Evolutionary conservation across 2,797 vertebrate genomes (phyloP).

Genomic region (Bradypodion pumilum): DNA sequence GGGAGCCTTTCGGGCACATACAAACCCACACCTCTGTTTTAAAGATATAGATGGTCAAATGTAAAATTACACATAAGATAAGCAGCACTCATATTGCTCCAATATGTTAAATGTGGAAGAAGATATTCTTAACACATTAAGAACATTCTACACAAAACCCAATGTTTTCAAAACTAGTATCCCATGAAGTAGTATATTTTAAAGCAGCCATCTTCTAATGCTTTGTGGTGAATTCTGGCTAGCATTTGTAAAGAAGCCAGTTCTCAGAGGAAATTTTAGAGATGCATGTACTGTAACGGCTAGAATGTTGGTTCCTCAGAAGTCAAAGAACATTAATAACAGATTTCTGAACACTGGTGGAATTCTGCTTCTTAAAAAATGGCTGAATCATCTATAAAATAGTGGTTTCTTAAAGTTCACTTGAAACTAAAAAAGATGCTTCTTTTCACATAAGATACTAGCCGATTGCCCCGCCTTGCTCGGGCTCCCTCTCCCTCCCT

Average conservation of each 20-base stretch:
- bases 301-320: neutral
- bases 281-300: slow-evolving; percentile 20
- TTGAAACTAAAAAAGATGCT: neutral
- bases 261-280: slow-evolving; percentile 6
- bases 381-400: no score
- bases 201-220: neutral
- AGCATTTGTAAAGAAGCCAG: neutral
- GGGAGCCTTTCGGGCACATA: no score
- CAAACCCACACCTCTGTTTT: no score
- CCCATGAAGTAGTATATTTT: no score
- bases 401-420: neutral
- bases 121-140: slow-evolving; percentile 7
- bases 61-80: neutral
- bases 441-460: no score
- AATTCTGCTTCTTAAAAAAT: neutral
- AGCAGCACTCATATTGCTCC: neutral
- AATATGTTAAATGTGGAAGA: neutral
- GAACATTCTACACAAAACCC: neutral
- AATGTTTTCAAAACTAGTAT: neutral
- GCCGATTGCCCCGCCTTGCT: no score
- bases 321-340: neutral
- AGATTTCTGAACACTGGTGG: neutral
- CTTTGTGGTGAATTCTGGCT: neutral
- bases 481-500: no score
- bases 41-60: no score